These are phyloP conservation scores for Formicarius rufipectus DNA, from an alignment of 2,113 vertebrate genomes.

Conservation along the genomic window DNA sequence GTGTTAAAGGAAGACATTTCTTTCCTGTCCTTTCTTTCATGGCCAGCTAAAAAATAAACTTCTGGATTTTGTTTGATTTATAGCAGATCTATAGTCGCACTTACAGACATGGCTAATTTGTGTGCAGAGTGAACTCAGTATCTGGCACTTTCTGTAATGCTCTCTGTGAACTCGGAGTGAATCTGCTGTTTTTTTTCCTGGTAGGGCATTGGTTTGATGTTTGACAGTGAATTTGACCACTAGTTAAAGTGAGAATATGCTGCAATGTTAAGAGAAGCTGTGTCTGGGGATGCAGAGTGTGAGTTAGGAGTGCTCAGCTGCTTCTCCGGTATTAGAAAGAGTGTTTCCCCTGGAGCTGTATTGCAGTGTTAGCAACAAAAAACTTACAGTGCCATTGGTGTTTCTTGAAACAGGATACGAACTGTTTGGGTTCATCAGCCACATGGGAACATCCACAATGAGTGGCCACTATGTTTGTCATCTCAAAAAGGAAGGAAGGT, in stretches of 20 bases:
- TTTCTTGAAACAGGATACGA: constrained; percentile 85
- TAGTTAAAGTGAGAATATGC: background rate
- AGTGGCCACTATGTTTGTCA: constrained; percentile 98
- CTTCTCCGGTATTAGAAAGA: background rate
- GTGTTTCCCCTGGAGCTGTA: background rate
- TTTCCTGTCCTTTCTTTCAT: background rate
- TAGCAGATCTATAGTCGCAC: background rate
- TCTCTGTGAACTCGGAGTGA: background rate
- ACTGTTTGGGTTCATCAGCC: constrained; percentile 96
- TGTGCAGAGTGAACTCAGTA: background rate
- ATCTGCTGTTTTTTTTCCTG: background rate
- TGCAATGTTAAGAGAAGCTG: background rate
- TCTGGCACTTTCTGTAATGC: background rate
- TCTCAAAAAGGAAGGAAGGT: constrained; percentile 98
- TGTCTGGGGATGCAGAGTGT: background rate
- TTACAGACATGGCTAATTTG: background rate
- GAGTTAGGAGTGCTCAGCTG: background rate
- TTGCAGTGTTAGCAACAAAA: background rate
- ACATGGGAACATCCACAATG: constrained; percentile 98
- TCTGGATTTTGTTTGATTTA: background rate
- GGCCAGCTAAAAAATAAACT: background rate
- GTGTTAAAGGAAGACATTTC: background rate
- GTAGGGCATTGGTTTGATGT: background rate
- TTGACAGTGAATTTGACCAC: background rate
- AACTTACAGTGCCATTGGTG: background rate